These are phyloP conservation scores for Chaetophractus vellerosus DNA, from an alignment of 2,797 vertebrate species.

Conservation along the genomic window DNA sequence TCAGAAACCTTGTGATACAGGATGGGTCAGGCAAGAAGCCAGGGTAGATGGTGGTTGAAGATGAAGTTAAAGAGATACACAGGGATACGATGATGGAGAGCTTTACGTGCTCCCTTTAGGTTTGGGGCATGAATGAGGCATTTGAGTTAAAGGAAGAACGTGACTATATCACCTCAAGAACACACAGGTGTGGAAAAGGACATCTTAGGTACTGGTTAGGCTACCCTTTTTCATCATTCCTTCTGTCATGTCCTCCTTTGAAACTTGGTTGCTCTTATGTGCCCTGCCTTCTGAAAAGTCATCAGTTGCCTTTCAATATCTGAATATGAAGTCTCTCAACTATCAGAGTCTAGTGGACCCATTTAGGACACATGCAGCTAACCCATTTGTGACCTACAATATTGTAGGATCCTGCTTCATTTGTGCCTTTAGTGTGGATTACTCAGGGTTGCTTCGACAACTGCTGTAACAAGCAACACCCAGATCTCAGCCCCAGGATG, in stretches of 20 bases:
- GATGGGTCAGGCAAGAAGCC: not conserved
- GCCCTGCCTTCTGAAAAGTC: not conserved
- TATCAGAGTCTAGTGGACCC: not conserved
- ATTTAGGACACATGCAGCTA: not conserved
- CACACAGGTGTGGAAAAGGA: not conserved
- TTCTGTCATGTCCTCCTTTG: not conserved
- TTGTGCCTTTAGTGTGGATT: not conserved
- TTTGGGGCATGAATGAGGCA: not conserved
- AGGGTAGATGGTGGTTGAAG: not conserved
- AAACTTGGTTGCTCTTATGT: not conserved
- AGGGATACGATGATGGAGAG: not conserved
- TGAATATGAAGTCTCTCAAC: not conserved
- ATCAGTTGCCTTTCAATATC: not conserved
- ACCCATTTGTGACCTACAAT: not conserved
- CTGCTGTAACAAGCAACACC: not conserved
- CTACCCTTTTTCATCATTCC: not conserved
- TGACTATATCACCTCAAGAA: not conserved
- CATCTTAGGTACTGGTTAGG: not conserved
- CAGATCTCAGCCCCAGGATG: not conserved
- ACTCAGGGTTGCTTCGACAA: not conserved
- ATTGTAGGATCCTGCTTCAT: not conserved
- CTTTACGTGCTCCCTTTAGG: not conserved
- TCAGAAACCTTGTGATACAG: rapidly evolving
- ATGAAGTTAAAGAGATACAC: not conserved
- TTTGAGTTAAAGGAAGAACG: not conserved